A percentile compares a stretch with the other conserved stretches of the same genome.
Conservation (phyloP, 2,888 invertebrate species). For the Eueremaeus valkanovi region DNA sequence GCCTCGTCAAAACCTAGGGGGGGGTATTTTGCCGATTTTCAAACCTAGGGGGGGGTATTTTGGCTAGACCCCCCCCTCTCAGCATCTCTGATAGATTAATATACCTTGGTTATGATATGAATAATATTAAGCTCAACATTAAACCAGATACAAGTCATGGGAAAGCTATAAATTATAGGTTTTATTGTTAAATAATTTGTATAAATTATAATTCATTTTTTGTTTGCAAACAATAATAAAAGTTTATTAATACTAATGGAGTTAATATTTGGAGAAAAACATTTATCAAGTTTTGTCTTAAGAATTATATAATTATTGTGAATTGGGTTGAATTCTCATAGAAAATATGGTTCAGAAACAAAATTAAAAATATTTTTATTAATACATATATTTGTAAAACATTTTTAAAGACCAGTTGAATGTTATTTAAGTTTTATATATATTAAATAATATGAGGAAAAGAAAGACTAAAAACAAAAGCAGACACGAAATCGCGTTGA, state of each 20-base stretch:
- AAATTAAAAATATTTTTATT: not conserved
- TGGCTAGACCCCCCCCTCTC: no score
- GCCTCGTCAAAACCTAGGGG: no score
- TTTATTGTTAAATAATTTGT: conserved; percentile 6
- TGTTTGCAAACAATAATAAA: not conserved
- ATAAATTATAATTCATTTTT: no score
- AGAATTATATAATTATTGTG: conserved; percentile 1
- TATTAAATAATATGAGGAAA: not conserved
- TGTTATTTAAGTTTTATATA: not conserved
- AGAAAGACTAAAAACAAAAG: conserved; percentile 1
- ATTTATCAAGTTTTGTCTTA: not conserved
- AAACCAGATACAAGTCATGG: not conserved
- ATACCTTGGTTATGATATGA: no score
- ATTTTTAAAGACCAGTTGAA: not conserved
- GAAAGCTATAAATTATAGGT: not conserved
- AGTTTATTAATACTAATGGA: not conserved
- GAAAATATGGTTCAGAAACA: not conserved
- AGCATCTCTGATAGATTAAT: no score
- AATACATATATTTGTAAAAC: not conserved
- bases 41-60: no score
- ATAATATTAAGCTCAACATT: no score
- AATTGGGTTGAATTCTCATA: not conserved
- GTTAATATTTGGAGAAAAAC: no score
- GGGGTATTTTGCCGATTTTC: no score
- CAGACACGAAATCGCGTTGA: conserved; percentile 6